A percentile compares a stretch with the other conserved stretches of the same genome.
phyloP scores from a whole-genome alignment of 1,140 invertebrate genomes.

The Drosophila oshimai region DNA sequence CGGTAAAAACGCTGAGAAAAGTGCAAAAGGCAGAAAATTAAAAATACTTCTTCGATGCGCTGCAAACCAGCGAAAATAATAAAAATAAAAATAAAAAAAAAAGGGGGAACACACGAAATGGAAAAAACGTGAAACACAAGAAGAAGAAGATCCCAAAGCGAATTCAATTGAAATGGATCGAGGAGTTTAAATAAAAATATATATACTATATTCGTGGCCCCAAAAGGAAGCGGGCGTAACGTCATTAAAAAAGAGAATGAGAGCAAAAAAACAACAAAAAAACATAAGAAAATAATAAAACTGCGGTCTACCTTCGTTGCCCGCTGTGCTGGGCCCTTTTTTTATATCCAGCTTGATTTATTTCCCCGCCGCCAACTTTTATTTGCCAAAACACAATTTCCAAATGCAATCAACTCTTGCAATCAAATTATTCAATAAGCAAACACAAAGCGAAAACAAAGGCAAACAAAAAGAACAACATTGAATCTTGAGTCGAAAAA shows the following conservation, averaged over 20 bases:
- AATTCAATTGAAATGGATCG: slow-evolving; percentile 70
- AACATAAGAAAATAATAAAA: neutral
- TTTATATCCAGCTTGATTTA: slow-evolving; percentile 60
- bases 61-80: slow-evolving; percentile 31
- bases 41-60: slow-evolving; percentile 70
- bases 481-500: neutral
- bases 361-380: slow-evolving; percentile 48
- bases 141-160: slow-evolving; percentile 19
- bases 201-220: slow-evolving; percentile 28
- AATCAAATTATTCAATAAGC: slow-evolving; percentile 48
- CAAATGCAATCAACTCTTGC: slow-evolving; percentile 50
- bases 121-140: slow-evolving; percentile 17
- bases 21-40: slow-evolving; percentile 79
- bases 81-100: slow-evolving; percentile 16
- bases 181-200: slow-evolving; percentile 42
- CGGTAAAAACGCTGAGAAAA: slow-evolving; percentile 69
- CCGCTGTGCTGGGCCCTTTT: slow-evolving; percentile 35
- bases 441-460: slow-evolving; percentile 17
- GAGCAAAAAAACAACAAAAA: slow-evolving; percentile 9
- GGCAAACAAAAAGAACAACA: slow-evolving; percentile 7
- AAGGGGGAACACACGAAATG: slow-evolving; percentile 11
- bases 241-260: slow-evolving; percentile 56
- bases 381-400: slow-evolving; percentile 44
- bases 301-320: neutral
- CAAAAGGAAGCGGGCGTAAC: slow-evolving; percentile 70